These are phyloP conservation scores for Chrysogorgia sp. DNA, from an alignment of 92 coral and sea anemone genomes.

Conservation along the genomic window DNA sequence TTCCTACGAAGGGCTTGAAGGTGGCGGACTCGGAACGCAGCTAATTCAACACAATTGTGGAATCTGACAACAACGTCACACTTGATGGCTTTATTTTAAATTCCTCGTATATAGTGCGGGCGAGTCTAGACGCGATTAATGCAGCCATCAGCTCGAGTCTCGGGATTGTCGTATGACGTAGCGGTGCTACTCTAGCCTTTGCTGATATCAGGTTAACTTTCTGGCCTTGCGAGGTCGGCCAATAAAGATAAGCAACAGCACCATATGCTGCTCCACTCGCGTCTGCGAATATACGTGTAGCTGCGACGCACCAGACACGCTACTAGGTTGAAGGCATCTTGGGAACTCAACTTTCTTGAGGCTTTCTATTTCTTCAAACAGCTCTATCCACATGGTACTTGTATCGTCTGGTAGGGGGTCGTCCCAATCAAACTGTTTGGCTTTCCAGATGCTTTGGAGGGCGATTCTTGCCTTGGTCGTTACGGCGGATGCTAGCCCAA, in stretches of 20 bases:
- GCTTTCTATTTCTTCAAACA: slow-evolving; percentile 47
- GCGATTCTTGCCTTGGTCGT: slow-evolving; percentile 55
- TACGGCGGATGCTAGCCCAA: slow-evolving; percentile 56
- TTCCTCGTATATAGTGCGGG: slow-evolving; percentile 38
- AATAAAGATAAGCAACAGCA: slow-evolving; percentile 56
- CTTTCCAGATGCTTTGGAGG: slow-evolving; percentile 43
- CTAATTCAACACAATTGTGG: slow-evolving; percentile 50
- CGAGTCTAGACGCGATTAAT: slow-evolving; percentile 21
- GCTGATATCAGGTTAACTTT: slow-evolving; percentile 37
- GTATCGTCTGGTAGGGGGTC: slow-evolving; percentile 57
- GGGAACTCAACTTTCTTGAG: slow-evolving; percentile 39
- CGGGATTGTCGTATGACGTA: slow-evolving; percentile 28
- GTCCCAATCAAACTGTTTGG: slow-evolving; percentile 61
- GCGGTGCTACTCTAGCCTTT: slow-evolving; percentile 30
- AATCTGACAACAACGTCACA: slow-evolving; percentile 50
- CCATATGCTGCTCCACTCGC: slow-evolving; percentile 55
- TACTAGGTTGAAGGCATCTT: slow-evolving; percentile 53
- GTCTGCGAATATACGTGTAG: slow-evolving; percentile 57
- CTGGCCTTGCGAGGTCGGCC: slow-evolving; percentile 48
- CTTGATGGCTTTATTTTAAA: slow-evolving; percentile 34
- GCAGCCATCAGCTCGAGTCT: slow-evolving; percentile 38
- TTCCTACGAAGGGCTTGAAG: slow-evolving; percentile 48
- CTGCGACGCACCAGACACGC: slow-evolving; percentile 42
- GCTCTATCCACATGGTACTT: slow-evolving; percentile 5
- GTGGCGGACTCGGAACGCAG: slow-evolving; percentile 36